Base-by-base conservation (phyloP, 2,113 vertebrate genomes). In the Parus major region DNA sequence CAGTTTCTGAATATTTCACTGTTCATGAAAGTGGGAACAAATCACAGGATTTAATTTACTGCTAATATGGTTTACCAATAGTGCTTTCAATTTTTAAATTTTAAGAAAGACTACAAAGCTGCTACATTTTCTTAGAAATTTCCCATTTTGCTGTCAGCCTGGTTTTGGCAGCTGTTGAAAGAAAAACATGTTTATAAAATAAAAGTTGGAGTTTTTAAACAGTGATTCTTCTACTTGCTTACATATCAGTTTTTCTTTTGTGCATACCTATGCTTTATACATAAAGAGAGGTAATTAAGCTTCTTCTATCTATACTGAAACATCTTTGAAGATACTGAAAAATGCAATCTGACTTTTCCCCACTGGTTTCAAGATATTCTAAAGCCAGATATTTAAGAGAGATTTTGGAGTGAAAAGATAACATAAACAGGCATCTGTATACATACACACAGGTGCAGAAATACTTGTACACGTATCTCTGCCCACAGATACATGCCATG, bases 121-220 rank as follows among this genome's bases (percentile, higher is more conserved):
- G 4, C 36, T 66, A 21, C 4, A 44, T 25, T 76, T 81, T 49
- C 41, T 64, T 69, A 2, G 1, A 72, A 80, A 35, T 76, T 27
- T 85, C 12, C 18, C 7, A 36, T 33, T 39, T 65, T 72, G 2
- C 5, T 56, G 15, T 57, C 21, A 82, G 27, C 5, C 6, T 2
- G 5, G 49, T 87, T 89, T 87, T 82, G 49, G 21, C 22, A 66
- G 17, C 77, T n/a, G 23, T 24, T 77, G 50, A 76, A 86, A 95
- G 87, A 89, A 89, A 76, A 20, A 7, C 2, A 2, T 42, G 9
- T 15, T 52, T 65, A 56, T 5, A 31, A 76, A 82, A 52, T 23
- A 59, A 33, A 85, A 53, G 4, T 23, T 23, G 1, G 2, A 7
- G 1, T 2, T 39, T 77, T 50, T 1, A 79, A 77, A n/a, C 6